Base-by-base conservation (phyloP, 2,888 invertebrate genomes). In the Calameuta pallipes region DNA sequence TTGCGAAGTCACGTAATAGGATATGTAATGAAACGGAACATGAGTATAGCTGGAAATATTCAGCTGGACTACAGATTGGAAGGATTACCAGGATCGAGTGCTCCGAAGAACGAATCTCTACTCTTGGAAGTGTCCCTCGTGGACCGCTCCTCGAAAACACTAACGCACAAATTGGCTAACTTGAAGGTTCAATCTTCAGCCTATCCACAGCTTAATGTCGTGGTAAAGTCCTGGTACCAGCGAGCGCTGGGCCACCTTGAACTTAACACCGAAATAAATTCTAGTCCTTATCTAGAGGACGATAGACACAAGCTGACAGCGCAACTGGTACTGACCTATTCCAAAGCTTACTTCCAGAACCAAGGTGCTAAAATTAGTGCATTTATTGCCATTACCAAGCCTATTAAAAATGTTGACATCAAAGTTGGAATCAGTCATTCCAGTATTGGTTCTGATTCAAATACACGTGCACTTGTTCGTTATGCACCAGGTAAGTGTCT, bases 161-260 rank as follows among this genome's bases (percentile, higher is more conserved):
- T 95, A 76, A 93, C 93, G 11, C 93, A 94, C 82, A 90, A 95
- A 83, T 93, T 94, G 73, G 95, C 95, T 0, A 94, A 95, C 78
- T 89, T 96, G 75, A 94, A 94, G 73, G 92, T 97, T 84, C 94
- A 94, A 79, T 95, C 96, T 15, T 95, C 96, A 0, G 96, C 96
- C 0, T 96, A 97, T 91, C 95, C 96, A 0, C 93, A 94, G 69
- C 93, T 91, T 6, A 91, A 91, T 78, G 87, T 87, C 0, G 85
- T 89, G 4, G 83, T 90, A 73, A 84, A 81, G n/a, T 86, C 89
- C 1, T 88, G 89, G 83, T 92, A 92, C 73, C 92, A 96, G 92
- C 95, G 94, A 91, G 94, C 95, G 1, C 93, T 95, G 85, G 95
- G 94, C 30, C 96, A 96, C 84, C 91, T 95, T 0, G 97, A 97